phyloP scores from a whole-genome alignment of 1,140 invertebrate species.

The Drosophila mayri region DNA sequence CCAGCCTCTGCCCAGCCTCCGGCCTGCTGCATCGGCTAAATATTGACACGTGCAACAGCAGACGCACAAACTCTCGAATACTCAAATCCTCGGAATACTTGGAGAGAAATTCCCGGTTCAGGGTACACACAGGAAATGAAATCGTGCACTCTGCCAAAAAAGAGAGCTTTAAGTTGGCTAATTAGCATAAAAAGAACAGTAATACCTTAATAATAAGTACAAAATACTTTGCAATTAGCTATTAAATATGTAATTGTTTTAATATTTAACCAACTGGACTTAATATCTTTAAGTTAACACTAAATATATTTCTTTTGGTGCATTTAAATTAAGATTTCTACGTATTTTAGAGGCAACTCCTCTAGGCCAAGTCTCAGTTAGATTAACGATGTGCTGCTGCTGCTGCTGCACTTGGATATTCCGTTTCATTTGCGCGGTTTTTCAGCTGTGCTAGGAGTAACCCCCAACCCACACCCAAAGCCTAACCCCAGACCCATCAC shows the following conservation, averaged over 20 bases:
- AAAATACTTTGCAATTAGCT: no score
- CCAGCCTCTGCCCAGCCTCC: constrained; percentile 8
- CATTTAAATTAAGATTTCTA: constrained; percentile 6
- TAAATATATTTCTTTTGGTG: neutral
- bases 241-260: no score
- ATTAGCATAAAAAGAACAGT: constrained; percentile 4
- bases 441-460: constrained; percentile 29
- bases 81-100: constrained; percentile 7
- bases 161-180: neutral
- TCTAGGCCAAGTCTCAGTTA: constrained; percentile 13
- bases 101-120: constrained; percentile 28
- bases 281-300: neutral
- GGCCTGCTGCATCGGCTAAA: constrained; percentile 34
- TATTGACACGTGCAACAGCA: constrained; percentile 47
- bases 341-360: neutral
- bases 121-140: constrained; percentile 71
- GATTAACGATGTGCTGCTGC: constrained; percentile 21
- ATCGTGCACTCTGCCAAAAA: constrained; percentile 25
- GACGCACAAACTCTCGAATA: constrained; percentile 34
- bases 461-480: neutral
- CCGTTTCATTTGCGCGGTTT: constrained; percentile 68
- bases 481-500: neutral
- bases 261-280: neutral
- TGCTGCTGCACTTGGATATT: constrained; percentile 50
- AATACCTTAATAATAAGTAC: no score